A percentile compares a stretch with the other conserved stretches of the same genome.
Evolutionary conservation across 30 jellyfish, hydroid and myxozoan genomes (phyloP).

Genomic region (Haliclystus octoradiatus): DNA sequence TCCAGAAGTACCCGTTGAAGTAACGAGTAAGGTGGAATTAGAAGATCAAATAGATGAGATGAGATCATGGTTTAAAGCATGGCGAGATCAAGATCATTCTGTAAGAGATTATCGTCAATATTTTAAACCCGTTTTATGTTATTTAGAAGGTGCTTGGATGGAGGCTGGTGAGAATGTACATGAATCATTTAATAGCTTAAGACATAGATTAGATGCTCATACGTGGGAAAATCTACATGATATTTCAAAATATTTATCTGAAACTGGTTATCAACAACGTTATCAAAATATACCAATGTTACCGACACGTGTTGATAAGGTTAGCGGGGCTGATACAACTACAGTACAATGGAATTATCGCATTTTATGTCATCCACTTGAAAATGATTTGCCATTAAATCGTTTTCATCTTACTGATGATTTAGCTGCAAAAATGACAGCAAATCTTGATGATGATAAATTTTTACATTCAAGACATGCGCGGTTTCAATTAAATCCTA

Average conservation of each 20-base stretch:
- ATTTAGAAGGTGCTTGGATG: slow-evolving; percentile 97
- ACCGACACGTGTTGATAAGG: slow-evolving; percentile 47
- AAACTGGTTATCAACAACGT: background rate
- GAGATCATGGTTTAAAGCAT: slow-evolving; percentile 89
- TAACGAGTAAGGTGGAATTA: slow-evolving; percentile 2
- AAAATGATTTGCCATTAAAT: slow-evolving; percentile 57
- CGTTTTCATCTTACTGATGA: slow-evolving; percentile 54
- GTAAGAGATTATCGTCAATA: slow-evolving; percentile 63
- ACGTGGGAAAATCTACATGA: slow-evolving; percentile 82
- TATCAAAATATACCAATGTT: slow-evolving; percentile 51
- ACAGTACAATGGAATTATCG: slow-evolving; percentile 90
- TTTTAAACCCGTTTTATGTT: slow-evolving; percentile 79
- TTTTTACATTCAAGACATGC: slow-evolving; percentile 10
- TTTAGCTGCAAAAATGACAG: slow-evolving; percentile 24
- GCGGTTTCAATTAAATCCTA: slow-evolving; percentile 9
- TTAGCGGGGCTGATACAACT: slow-evolving; percentile 34
- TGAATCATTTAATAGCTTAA: slow-evolving; percentile 84
- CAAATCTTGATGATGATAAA: background rate
- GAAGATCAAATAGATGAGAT: slow-evolving; percentile 53
- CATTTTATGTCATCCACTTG: slow-evolving; percentile 65
- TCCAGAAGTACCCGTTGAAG: slow-evolving; percentile 85
- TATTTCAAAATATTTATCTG: slow-evolving; percentile 3
- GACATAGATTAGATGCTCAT: slow-evolving; percentile 76
- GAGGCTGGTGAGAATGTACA: slow-evolving; percentile 49
- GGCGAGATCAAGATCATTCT: slow-evolving; percentile 76